phyloP scores from a whole-genome alignment of 2,888 invertebrate species.

The Uloborus plumipes region DNA sequence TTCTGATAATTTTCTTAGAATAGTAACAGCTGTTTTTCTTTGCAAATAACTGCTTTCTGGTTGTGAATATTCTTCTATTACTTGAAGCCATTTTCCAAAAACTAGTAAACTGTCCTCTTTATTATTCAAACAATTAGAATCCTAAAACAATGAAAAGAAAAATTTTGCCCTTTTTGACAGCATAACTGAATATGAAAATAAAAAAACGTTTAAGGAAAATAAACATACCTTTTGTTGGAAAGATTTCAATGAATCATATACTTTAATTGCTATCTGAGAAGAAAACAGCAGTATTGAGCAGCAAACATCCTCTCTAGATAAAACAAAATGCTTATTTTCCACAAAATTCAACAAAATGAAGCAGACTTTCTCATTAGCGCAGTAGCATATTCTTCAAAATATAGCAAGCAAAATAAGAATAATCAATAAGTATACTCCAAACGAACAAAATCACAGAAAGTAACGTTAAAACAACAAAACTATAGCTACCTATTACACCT shows the following conservation, averaged over 20 bases:
- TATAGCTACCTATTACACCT: not conserved
- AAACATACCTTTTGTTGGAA: not conserved
- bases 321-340: not conserved
- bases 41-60: conserved; percentile 38
- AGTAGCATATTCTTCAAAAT: no score
- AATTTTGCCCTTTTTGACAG: not conserved
- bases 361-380: no score
- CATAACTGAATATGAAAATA: not conserved
- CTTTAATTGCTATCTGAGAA: not conserved
- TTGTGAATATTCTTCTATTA: conserved; percentile 16
- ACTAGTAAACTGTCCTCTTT: not conserved
- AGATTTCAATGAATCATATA: no score
- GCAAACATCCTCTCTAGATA: conserved; percentile 44
- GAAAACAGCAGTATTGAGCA: conserved; percentile 25
- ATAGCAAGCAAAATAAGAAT: no score
- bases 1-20: conserved; percentile 6
- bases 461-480: not conserved
- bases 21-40: conserved; percentile 12
- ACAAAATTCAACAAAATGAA: not conserved
- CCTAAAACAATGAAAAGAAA: not conserved
- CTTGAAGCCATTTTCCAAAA: conserved; percentile 17
- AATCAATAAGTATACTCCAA: no score
- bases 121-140: not conserved
- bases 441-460: not conserved
- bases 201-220: not conserved